A percentile compares a stretch with the other conserved stretches of the same genome.
These are phyloP conservation scores for Eupeodes luniger DNA, from an alignment of 2,888 invertebrate species.

Conservation along the genomic window DNA sequence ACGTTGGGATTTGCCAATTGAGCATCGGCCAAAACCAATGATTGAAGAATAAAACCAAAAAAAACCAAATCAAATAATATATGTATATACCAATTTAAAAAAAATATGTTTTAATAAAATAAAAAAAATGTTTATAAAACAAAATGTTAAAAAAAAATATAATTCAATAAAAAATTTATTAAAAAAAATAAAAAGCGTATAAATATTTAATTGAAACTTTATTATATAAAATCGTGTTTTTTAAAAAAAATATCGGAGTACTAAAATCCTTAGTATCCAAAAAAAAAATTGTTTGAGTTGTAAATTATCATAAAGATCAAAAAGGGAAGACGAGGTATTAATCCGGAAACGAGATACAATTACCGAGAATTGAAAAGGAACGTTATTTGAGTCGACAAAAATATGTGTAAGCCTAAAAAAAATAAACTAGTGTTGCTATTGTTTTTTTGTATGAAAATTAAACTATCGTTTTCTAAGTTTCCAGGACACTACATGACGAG, in stretches of 20 bases:
- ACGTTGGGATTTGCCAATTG: too few relatives aligned
- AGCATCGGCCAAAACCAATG: too few relatives aligned
- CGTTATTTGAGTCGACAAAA: neutral
- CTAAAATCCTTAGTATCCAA: neutral
- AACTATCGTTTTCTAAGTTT: too few relatives aligned
- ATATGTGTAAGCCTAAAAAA: neutral
- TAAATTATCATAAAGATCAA: neutral
- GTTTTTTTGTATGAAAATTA: too few relatives aligned
- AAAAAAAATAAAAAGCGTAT: neutral
- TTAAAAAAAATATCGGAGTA: neutral
- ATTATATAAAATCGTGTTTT: neutral
- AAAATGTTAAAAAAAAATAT: neutral
- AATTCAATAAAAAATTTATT: neutral
- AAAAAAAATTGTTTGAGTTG: neutral
- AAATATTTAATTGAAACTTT: neutral
- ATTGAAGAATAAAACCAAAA: too few relatives aligned
- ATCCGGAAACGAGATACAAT: neutral
- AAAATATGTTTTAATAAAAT: too few relatives aligned
- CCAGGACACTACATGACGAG: neutral
- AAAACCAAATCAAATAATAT: too few relatives aligned
- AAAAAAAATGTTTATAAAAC: neutral
- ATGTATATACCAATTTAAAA: too few relatives aligned
- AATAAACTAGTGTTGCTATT: neutral
- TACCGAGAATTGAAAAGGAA: neutral
- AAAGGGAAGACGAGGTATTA: neutral